These are phyloP conservation scores for Heliothis virescens DNA, from an alignment of 1,140 invertebrate genomes.

Conservation along the genomic window DNA sequence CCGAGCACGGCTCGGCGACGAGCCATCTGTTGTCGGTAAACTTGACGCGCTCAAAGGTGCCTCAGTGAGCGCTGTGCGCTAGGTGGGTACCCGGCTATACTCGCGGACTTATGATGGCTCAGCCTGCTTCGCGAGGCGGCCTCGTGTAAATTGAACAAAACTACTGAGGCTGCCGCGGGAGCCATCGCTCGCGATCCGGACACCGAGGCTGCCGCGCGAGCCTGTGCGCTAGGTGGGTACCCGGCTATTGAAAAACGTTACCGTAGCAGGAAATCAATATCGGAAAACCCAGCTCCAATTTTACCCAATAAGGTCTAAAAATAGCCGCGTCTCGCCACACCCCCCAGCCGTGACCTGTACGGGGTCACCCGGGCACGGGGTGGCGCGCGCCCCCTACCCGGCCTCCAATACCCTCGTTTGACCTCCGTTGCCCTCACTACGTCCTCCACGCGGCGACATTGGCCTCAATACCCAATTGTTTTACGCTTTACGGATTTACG, in stretches of 20 bases:
- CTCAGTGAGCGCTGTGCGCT: too few species aligned
- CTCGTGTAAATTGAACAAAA: too few species aligned
- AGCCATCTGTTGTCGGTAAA: too few species aligned
- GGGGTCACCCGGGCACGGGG: slow-evolving; percentile 30
- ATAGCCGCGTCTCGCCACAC: slow-evolving; percentile 15
- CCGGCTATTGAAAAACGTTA: not conserved
- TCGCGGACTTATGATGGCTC: too few species aligned
- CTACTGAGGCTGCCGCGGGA: too few species aligned
- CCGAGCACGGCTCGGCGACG: too few species aligned
- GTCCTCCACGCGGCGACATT: slow-evolving; percentile 31
- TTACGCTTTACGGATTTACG: slow-evolving; percentile 13
- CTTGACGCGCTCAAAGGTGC: too few species aligned
- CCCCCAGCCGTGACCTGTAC: slow-evolving; percentile 3
- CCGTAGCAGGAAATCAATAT: not conserved
- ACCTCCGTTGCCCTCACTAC: slow-evolving; percentile 28
- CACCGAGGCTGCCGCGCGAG: too few species aligned
- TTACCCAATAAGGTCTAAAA: slow-evolving; percentile 6
- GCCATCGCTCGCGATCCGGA: too few species aligned
- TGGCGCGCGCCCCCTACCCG: slow-evolving; percentile 19
- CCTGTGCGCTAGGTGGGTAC: too few species aligned
- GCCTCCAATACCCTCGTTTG: slow-evolving; percentile 11
- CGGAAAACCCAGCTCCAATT: not conserved
- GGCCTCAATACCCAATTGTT: slow-evolving; percentile 34
- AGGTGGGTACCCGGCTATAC: too few species aligned
- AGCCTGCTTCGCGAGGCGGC: too few species aligned